Base-by-base conservation (phyloP, 2,888 invertebrate genomes). In the Eupithecia insigniata region DNA sequence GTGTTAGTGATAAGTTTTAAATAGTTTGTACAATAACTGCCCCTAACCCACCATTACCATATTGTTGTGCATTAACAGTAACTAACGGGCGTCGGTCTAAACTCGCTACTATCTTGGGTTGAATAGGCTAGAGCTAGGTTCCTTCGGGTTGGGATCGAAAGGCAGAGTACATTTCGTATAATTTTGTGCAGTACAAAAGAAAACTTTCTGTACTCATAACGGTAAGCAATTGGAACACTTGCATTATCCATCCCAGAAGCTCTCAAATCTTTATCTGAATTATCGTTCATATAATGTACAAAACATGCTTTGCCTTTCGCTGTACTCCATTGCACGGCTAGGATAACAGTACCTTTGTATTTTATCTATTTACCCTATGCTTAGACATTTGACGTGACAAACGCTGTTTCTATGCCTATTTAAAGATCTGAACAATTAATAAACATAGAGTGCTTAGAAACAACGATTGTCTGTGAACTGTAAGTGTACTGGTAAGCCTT, bases 261-360 rank as follows among this genome's bases (percentile, higher is more conserved):
- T 43, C 16, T n/a, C 6, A 18, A 18, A 43, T 43, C 6, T 16
- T 0, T 43, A 43, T 43, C 43, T 6, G 43, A 16, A 18, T 43
- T n/a, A 2, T 43, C n/a, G 18, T n/a, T 0, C n/a, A 43, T 18
- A 18, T 43, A 7, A 18, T 64, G 71, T 64, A 73, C 70, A 62
- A 67, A 70, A 71, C 69, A 74, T 75, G 87, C 85, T 86, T 86
- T 85, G 88, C 88, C 88, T 85, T 85, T 84, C 86, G 85, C 84
- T 39, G 36, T 80, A 79, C 28, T 61, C 26, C 58, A 58, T 32
- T n/a, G 64, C 61, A 43, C 32, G 34, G 62, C n/a, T 65, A 68
- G 43, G 26, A 58, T 66, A 55, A 39, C 43, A 60, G 2, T 46
- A 26, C 46, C 36, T 67, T 36, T 55, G 71, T 65, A 68, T 58